Base-by-base conservation (phyloP, 2,113 vertebrate species). In the Chlorodrepanis virens region DNA sequence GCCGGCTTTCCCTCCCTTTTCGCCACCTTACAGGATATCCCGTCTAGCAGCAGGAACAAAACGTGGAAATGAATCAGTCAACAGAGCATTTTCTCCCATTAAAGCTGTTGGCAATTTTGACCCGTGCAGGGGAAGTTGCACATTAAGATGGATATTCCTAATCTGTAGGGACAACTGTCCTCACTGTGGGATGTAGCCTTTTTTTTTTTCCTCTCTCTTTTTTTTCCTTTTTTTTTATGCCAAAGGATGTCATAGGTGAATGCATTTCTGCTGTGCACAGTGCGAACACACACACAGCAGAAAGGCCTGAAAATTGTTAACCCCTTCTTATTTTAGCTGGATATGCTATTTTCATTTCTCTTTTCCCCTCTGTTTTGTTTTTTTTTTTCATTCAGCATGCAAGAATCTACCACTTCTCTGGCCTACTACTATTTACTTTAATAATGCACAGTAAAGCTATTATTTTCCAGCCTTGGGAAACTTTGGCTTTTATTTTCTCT, bases 51-150 rank as follows among this genome's bases (percentile, higher is more conserved):
- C 97, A 97, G 93, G 97, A 98, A 98, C 98, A 98, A 98, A 98
- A 97, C 98, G 83, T 97, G 98, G 98, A 98, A 98, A 98, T 98
- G 98, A 98, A 98, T 98, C 98, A 98, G 98, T 96, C 82, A 98
- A 98, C 97, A 98, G 98, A 97, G 96, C 98, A 97, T 98, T 98
- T 98, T 97, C 98, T 98, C 97, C 97, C 96, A 96, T 97, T 97
- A 97, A 97, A 97, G 97, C 96, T 95, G 94, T 96, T 97, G 97
- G 97, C 96, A 97, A 98, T 97, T 98, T 93, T 97, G 97, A 96
- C 97, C 96, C 89, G 69, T 97, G 97, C 49, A 98, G 89, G 93
- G 98, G 98, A 98, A 98, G 97, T 97, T 95, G 92, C 96, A 95
- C 97, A 97, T 97, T 97, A 97, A 97, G 97, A 97, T 98, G 95